These are phyloP conservation scores for Rhinichthys klamathensis DNA, from an alignment of 2,113 vertebrate genomes.

Conservation along the genomic window DNA sequence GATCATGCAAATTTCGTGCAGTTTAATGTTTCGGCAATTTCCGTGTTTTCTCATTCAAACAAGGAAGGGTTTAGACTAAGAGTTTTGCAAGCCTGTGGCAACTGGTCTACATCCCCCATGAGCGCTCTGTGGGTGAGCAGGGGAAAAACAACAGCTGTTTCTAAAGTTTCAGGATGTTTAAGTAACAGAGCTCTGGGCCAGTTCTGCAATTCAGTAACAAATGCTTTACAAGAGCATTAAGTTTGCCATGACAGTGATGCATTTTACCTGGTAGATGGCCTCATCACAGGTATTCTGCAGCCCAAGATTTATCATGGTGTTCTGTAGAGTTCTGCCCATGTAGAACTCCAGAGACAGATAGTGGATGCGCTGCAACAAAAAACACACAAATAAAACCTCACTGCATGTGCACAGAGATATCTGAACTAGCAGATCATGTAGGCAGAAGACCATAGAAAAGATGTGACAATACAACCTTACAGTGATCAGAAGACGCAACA, in stretches of 20 bases:
- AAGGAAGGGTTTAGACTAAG: neutral
- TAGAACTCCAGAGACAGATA: slow-evolving; percentile 91
- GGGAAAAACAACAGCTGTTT: slow-evolving; percentile 25
- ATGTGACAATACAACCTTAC: neutral
- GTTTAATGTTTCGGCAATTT: slow-evolving; percentile 7
- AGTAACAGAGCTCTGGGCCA: neutral
- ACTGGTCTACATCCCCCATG: neutral
- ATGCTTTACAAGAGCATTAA: neutral
- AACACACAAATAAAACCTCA: neutral
- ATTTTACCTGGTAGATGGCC: slow-evolving; percentile 86
- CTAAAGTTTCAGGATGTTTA: slow-evolving; percentile 26
- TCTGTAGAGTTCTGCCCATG: slow-evolving; percentile 91
- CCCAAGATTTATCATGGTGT: slow-evolving; percentile 90
- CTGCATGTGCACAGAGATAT: neutral
- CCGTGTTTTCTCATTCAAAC: neutral
- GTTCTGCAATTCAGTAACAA: slow-evolving; percentile 4
- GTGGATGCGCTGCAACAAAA: slow-evolving; percentile 78
- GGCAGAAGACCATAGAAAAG: neutral
- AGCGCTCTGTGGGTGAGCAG: slow-evolving; percentile 23
- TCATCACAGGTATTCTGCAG: slow-evolving; percentile 86
- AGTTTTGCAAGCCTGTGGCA: slow-evolving; percentile 15
- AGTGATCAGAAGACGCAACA: neutral
- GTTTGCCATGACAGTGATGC: neutral
- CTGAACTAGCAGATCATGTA: neutral
- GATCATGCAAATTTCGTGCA: neutral